These are phyloP conservation scores for Troilus luridus DNA, from an alignment of 2,888 invertebrate species.

Conservation along the genomic window DNA sequence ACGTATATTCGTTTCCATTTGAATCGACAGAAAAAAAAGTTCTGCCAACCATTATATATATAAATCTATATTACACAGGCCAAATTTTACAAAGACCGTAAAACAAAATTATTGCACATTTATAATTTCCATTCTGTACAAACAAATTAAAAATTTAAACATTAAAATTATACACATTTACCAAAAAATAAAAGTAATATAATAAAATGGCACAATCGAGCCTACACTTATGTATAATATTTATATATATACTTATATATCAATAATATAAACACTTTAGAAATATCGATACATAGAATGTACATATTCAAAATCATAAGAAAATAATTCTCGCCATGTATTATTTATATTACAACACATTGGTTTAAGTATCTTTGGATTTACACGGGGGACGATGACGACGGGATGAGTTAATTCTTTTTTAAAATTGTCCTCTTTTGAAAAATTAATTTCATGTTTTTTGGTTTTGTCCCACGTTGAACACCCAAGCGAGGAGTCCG, in stretches of 20 bases:
- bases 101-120: conserved; percentile 57
- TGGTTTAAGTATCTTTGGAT: conserved; percentile 54
- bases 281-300: conserved; percentile 56
- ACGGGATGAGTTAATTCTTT: background rate
- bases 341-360: conserved; percentile 40
- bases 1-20: conserved; percentile 59
- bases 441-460: background rate
- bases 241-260: conserved; percentile 51
- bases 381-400: conserved; percentile 16
- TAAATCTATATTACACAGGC: conserved; percentile 51
- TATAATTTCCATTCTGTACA: conserved; percentile 56
- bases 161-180: conserved; percentile 55
- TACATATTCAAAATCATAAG: conserved; percentile 54
- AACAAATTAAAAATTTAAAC: conserved; percentile 36
- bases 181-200: background rate
- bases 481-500: conserved; percentile 19
- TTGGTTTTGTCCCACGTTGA: background rate
- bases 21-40: conserved; percentile 20
- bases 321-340: conserved; percentile 53
- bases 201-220: conserved; percentile 58
- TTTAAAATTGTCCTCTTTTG: background rate
- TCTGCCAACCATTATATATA: conserved; percentile 32
- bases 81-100: conserved; percentile 32
- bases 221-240: conserved; percentile 55
- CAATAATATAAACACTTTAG: conserved; percentile 54